A percentile compares a stretch with the other conserved stretches of the same genome.
phyloP scores from a whole-genome alignment of 2,113 vertebrate genomes.

The Synchiropus splendidus region DNA sequence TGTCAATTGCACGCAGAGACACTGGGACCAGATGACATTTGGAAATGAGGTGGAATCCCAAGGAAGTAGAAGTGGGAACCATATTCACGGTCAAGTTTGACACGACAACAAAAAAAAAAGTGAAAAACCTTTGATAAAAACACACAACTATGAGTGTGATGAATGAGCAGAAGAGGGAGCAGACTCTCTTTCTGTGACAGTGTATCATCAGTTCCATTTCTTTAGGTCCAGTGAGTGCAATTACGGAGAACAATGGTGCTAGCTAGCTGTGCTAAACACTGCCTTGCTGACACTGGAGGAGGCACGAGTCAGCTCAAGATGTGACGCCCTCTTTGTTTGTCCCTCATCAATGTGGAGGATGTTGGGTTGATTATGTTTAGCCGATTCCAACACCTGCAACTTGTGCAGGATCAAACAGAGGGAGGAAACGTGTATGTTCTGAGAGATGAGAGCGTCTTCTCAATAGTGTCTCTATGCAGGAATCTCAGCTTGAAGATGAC shows the following conservation, averaged over 20 bases:
- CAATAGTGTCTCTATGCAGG: conserved; percentile 54
- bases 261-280: conserved; percentile 52
- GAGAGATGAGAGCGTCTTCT: conserved; percentile 45
- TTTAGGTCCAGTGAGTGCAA: conserved; percentile 57
- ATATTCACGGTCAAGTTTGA: no score
- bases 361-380: conserved; percentile 54
- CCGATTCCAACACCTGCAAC: conserved; percentile 64
- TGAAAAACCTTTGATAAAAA: no score
- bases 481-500: conserved; percentile 52
- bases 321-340: conserved; percentile 37
- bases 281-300: conserved; percentile 35
- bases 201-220: conserved; percentile 18
- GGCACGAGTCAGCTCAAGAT: conserved; percentile 32
- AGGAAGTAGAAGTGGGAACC: conserved; percentile 9
- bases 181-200: no score
- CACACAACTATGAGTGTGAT: no score
- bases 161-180: no score
- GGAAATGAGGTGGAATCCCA: conserved; percentile 37
- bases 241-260: conserved; percentile 58
- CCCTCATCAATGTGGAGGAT: conserved; percentile 34
- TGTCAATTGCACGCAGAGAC: not conserved
- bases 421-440: conserved; percentile 26
- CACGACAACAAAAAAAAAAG: no score
- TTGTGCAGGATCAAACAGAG: conserved; percentile 42
- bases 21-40: conserved; percentile 27